Percentiles rank a stretch among this genome's conserved stretches.
phyloP scores from a whole-genome alignment of 2,113 vertebrate genomes.

The Sphyrna mokarran region DNA sequence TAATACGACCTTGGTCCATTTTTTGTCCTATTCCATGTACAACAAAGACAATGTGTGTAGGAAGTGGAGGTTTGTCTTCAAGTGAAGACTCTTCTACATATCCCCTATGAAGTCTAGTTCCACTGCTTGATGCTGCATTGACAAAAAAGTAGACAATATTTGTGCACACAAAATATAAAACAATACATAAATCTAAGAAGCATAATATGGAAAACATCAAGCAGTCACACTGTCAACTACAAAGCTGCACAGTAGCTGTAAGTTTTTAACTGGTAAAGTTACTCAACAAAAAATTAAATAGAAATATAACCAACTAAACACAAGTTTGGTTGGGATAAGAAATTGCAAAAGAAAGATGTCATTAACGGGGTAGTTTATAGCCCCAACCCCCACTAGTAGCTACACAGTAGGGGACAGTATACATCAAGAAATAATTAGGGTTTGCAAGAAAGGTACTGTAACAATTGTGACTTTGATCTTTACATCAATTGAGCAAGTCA shows the following conservation, averaged over 20 bases:
- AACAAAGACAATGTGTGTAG: conserved; percentile 92
- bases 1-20: conserved; percentile 97
- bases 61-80: conserved; percentile 87
- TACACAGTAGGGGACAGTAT: no score
- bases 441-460: no score
- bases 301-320: not conserved
- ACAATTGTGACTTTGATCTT: no score
- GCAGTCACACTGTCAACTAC: not conserved
- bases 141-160: not conserved
- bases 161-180: not conserved
- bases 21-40: conserved; percentile 98
- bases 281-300: not conserved
- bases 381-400: no score
- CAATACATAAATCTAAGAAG: not conserved
- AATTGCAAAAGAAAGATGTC: no score
- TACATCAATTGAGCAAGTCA: no score
- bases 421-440: no score
- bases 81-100: conserved; percentile 91
- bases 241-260: not conserved
- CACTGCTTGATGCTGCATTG: conserved; percentile 86
- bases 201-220: not conserved
- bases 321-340: no score
- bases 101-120: conserved; percentile 88
- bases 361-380: no score
- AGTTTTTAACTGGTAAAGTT: not conserved